Conservation (phyloP, 2,888 invertebrate species). For the Amblyteles armatorius region DNA sequence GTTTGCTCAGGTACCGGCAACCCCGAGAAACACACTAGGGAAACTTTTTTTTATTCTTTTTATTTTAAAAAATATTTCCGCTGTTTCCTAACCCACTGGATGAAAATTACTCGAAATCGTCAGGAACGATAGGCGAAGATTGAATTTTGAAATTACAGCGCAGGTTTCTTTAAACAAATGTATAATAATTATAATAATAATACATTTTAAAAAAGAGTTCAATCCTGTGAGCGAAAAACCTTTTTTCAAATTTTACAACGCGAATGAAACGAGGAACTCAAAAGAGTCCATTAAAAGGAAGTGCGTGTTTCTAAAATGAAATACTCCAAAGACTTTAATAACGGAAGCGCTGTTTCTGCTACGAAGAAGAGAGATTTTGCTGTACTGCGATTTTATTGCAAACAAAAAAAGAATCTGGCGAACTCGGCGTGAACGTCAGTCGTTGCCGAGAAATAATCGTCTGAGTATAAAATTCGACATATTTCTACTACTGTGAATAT, state of each 20-base stretch:
- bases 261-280: background rate
- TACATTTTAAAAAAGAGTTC: background rate
- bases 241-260: background rate
- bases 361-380: background rate
- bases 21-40: background rate
- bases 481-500: no score
- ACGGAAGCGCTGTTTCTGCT: background rate
- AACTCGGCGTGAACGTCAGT: background rate
- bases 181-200: background rate
- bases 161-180: background rate
- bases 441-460: background rate
- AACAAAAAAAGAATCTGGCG: background rate
- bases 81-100: background rate
- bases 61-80: background rate
- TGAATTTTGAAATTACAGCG: constrained; percentile 3
- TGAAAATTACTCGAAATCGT: constrained; percentile 23
- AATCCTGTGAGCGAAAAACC: background rate
- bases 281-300: background rate
- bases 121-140: constrained; percentile 6
- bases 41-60: constrained; percentile 3
- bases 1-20: constrained; percentile 33
- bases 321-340: background rate
- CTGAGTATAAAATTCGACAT: no score
- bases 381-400: background rate
- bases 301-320: background rate